phyloP scores from a whole-genome alignment of 1,140 invertebrate species.

The Branchinecta lindahli region DNA sequence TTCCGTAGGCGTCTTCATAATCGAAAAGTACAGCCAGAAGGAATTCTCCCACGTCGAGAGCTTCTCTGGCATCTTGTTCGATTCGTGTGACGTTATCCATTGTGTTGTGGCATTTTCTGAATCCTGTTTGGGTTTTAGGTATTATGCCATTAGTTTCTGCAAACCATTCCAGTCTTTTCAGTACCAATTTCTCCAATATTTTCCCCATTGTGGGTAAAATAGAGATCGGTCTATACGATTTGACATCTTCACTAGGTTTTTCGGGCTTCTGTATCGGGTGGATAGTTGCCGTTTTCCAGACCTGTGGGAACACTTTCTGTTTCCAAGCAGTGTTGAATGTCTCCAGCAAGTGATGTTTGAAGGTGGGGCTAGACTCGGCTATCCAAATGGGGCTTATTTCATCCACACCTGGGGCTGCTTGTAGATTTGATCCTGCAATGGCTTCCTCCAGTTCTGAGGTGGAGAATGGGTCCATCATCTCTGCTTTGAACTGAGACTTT shows the following conservation, averaged over 20 bases:
- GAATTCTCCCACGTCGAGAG: neutral
- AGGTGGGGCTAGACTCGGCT: neutral
- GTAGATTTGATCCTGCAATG: neutral
- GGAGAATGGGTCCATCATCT: neutral
- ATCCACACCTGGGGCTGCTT: neutral
- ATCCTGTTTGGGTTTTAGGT: neutral
- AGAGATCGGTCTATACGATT: neutral
- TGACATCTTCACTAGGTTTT: neutral
- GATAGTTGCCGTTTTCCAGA: neutral
- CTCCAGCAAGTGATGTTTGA: neutral
- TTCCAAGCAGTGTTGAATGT: neutral
- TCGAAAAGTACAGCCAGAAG: neutral
- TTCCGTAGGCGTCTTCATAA: neutral
- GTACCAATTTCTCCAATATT: neutral
- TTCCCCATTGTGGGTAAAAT: neutral
- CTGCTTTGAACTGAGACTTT: neutral
- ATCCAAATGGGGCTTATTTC: neutral
- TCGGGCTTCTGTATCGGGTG: neutral
- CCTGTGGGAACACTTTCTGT: neutral
- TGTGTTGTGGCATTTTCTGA: neutral
- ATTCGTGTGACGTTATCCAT: neutral
- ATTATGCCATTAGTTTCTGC: neutral
- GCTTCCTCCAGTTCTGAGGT: neutral
- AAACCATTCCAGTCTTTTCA: conserved; percentile 1
- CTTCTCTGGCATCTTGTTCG: neutral